Evolutionary conservation across 2,888 invertebrate genomes (phyloP).

Genomic region (Cephus sareptanus): DNA sequence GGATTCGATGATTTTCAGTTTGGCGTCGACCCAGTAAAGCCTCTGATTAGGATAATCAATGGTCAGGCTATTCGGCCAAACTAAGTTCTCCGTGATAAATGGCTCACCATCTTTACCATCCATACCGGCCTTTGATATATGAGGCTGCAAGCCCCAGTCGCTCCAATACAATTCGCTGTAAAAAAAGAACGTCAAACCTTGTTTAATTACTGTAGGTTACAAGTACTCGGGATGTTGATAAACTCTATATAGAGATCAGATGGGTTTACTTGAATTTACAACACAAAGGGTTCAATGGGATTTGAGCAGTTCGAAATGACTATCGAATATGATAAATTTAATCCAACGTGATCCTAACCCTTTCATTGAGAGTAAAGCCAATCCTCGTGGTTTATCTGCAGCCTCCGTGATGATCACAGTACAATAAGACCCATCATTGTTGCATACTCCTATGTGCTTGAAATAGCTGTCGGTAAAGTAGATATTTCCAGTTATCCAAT

Average conservation of each 20-base stretch:
- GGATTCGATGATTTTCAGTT: constrained; percentile 75
- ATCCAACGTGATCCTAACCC: constrained; percentile 68
- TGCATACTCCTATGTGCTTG: constrained; percentile 80
- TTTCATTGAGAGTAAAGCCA: constrained; percentile 75
- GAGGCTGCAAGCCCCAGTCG: constrained; percentile 81
- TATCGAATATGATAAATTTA: not conserved
- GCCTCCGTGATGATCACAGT: constrained; percentile 73
- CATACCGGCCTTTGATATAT: constrained; percentile 86
- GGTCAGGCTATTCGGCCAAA: constrained; percentile 88
- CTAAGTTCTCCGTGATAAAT: constrained; percentile 74
- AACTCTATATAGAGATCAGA: not conserved
- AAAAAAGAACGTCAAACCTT: constrained; percentile 10
- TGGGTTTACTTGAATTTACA: not conserved
- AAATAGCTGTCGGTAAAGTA: constrained; percentile 83
- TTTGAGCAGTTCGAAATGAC: not conserved
- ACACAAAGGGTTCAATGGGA: not conserved
- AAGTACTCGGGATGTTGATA: not conserved
- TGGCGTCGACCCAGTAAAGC: constrained; percentile 91
- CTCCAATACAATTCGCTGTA: constrained; percentile 89
- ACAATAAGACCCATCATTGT: constrained; percentile 75
- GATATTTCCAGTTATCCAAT: constrained; percentile 83
- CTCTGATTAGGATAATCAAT: constrained; percentile 82
- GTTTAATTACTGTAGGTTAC: not conserved
- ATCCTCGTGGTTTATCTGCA: constrained; percentile 75
- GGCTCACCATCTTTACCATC: constrained; percentile 77